phyloP scores from a whole-genome alignment of 2,113 vertebrate genomes.

The Cepphus grylle region DNA sequence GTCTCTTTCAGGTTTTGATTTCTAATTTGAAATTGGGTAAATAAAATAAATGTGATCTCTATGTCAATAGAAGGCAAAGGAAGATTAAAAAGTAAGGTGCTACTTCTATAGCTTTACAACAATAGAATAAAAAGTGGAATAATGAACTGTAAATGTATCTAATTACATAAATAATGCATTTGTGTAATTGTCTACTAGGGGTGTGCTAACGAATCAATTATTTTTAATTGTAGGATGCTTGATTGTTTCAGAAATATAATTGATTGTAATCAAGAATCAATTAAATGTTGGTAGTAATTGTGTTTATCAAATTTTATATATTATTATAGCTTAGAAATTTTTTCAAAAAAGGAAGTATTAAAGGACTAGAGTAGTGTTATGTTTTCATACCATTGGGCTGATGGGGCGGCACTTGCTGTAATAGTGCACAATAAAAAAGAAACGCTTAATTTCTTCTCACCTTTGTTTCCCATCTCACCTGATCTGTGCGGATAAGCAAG shows the following conservation, averaged over 20 bases:
- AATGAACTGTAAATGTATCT: conserved; percentile 72
- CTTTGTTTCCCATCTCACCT: not conserved
- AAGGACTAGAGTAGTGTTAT: not conserved
- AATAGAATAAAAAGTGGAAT: conserved; percentile 67
- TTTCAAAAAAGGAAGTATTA: conserved; percentile 7
- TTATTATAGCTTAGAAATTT: conserved; percentile 18
- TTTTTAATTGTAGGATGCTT: conserved; percentile 77
- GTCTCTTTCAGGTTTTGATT: conserved; percentile 5
- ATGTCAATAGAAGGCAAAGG: conserved; percentile 9
- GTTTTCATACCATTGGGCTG: not conserved
- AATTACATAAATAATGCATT: conserved; percentile 84
- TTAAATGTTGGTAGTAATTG: conserved; percentile 75
- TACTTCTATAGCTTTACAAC: conserved; percentile 59
- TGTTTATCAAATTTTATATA: conserved; percentile 70
- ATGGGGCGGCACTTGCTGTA: not conserved
- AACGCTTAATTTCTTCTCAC: not conserved
- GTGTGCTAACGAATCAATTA: conserved; percentile 78
- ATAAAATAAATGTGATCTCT: not conserved
- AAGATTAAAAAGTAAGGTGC: conserved; percentile 34
- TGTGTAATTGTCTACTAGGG: conserved; percentile 72
- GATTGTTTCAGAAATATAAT: conserved; percentile 80
- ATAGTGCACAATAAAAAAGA: not conserved
- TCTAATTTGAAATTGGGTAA: conserved; percentile 6
- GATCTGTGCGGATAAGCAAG: not conserved
- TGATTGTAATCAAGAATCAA: conserved; percentile 80